Evolutionary conservation across 2,888 invertebrate species (phyloP), one percentile per base, ranked within the genome.

Genomic region (Leucozona laternaria): DNA sequence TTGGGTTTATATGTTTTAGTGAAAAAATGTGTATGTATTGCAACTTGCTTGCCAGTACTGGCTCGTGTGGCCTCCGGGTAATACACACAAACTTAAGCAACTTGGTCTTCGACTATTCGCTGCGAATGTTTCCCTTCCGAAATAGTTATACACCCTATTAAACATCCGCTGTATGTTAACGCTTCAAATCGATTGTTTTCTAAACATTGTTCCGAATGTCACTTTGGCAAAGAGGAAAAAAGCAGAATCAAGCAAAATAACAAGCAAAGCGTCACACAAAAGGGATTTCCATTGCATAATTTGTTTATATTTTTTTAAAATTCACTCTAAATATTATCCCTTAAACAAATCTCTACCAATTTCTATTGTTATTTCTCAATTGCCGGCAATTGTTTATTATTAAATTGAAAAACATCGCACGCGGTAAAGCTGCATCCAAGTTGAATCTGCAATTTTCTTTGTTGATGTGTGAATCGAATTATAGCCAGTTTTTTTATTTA

Each of bases 221-320:
- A 86, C 20, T 86, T 71, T 78, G 17, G 13, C 53, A 89, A 95
- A 94, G 77, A 93, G 92, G 81, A 95, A 80, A 89, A 95, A 94
- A 80, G 93, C 92, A 82, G 95, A 77, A 81, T 60, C 86, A 80
- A 81, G 87, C 84, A 80, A 84, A 86, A 88, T 88, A 88, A 88
- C 88, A 88, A 81, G 80, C 81, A 48, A 83, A 88, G 88, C 87
- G 88, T 88, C 88, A 84, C 72, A 77, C 71, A 83, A 88, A 84
- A 73, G 77, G 83, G 75, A 72, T 84, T 88, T 88, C 57, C 78
- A 84, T 89, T 89, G 88, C 88, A 88, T 88, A 88, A 89, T 88
- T 89, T 88, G 88, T 88, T 88, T 89, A 88, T 88, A 89, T 77
- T 82, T 87, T 87, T 40, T 28, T 17, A 64, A 86, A 88, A 84